Conservation (phyloP, 1,140 invertebrate genomes). For the Trichoplusia ni region DNA sequence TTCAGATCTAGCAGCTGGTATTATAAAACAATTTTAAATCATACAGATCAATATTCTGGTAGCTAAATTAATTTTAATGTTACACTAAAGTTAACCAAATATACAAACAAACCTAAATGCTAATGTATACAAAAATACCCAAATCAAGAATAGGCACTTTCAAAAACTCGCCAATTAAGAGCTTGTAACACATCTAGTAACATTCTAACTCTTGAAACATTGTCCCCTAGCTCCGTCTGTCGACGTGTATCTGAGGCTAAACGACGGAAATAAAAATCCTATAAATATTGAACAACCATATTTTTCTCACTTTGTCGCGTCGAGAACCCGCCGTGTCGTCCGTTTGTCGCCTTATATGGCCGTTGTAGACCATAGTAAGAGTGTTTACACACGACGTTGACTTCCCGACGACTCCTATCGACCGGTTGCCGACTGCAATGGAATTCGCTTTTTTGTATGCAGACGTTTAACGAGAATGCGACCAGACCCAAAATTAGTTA, state of each 20-base stretch:
- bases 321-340: slow-evolving; percentile 51
- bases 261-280: slow-evolving; percentile 79
- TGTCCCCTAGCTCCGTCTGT: slow-evolving; percentile 44
- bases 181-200: slow-evolving; percentile 45
- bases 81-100: no score
- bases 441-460: background rate
- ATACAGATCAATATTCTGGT: no score
- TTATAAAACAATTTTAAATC: no score
- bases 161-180: no score
- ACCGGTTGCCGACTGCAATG: background rate
- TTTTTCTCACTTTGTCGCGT: slow-evolving; percentile 79
- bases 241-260: slow-evolving; percentile 70
- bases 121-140: no score
- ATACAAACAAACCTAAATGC: no score
- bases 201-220: slow-evolving; percentile 36
- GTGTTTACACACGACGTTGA: slow-evolving; percentile 25
- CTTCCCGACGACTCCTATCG: background rate
- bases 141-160: no score
- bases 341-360: slow-evolving; percentile 45
- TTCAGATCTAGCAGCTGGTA: no score
- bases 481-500: no score
- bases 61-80: no score
- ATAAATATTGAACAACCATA: slow-evolving; percentile 80
- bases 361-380: slow-evolving; percentile 35
- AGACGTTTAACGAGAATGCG: background rate